Conservation (phyloP, 2,113 vertebrate species). For the Caracal caracal region DNA sequence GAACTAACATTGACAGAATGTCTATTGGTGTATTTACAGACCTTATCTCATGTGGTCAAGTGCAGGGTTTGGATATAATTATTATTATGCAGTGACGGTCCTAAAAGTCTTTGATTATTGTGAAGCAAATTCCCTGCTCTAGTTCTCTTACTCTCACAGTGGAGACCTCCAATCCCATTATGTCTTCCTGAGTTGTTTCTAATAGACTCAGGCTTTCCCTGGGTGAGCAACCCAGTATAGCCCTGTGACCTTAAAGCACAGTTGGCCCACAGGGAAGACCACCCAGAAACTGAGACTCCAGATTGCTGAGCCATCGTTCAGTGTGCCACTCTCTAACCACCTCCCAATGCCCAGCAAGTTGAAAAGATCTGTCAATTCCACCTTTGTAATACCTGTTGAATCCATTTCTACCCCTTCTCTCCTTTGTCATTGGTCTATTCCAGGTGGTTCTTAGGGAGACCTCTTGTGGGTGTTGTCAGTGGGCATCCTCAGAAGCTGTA, state of each 20-base stretch:
- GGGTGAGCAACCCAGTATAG: neutral
- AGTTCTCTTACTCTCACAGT: conserved; percentile 49
- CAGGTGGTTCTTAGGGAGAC: neutral
- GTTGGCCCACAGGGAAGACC: conserved; percentile 10
- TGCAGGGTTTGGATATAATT: neutral
- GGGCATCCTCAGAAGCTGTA: neutral
- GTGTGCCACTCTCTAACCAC: neutral
- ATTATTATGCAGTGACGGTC: neutral
- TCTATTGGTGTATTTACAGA: neutral
- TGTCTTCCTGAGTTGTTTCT: conserved; percentile 60
- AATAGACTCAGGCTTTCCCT: conserved; percentile 37
- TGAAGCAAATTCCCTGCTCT: conserved; percentile 46
- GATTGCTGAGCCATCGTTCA: neutral
- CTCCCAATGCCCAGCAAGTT: neutral
- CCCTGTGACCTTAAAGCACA: conserved; percentile 37
- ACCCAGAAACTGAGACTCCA: conserved; percentile 45
- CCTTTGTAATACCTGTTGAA: neutral
- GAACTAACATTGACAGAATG: neutral
- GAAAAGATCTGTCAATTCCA: neutral
- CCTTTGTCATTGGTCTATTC: neutral
- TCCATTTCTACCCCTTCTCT: neutral
- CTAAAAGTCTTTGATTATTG: conserved; percentile 39
- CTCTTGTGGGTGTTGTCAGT: neutral
- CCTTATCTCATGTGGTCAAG: neutral
- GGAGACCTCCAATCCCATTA: conserved; percentile 65